Base-by-base conservation (phyloP, 2,113 vertebrate genomes). In the Megaptera novaeangliae region DNA sequence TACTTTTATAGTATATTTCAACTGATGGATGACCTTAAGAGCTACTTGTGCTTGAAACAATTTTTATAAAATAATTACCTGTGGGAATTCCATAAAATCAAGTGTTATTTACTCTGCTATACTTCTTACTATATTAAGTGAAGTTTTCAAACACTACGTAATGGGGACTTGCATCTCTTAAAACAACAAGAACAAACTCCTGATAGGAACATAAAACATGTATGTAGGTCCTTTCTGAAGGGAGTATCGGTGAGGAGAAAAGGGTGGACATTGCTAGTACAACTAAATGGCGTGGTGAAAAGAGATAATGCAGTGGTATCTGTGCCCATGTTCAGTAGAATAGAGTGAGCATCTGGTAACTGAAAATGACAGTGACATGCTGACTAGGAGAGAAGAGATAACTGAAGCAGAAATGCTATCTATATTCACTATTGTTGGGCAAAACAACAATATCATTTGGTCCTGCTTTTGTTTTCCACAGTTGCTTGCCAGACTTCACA, bases 1-100 rank as follows among this genome's bases (percentile, higher is more conserved):
- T 89, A 82, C 59, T 77, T 52, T 52, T 96, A 57, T 3, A 46
- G 52, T 61, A 36, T 92, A 66, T 59, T 94, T 96, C 89, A 85
- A 80, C 13, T 69, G 61, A 69, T 15, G 17, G n/a, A 52, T 63
- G 64, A 77, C 25, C 12, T 41, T 61, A 59, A 68, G 55, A 41
- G 14, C 21, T 94, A 72, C 15, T 71, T 81, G 1, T 74, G 44
- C 46, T 85, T 95, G 90, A 97, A 66, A 61, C 4, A 23, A 20
- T 72, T 96, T 91, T 88, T 95, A 44, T 18, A 52, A 86, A 93
- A 86, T 80, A 84, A 63, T 91, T 93, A 85, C 17, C 77, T 46
- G 0, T 66, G 21, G 39, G 31, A 75, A 96, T 61, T 94, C 8
- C 57, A n/a, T 95, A 74, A 93, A 94, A 85, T 63, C 13, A 84